phyloP scores from a whole-genome alignment of 2,797 vertebrate genomes.

The Peromyscus attwateri region DNA sequence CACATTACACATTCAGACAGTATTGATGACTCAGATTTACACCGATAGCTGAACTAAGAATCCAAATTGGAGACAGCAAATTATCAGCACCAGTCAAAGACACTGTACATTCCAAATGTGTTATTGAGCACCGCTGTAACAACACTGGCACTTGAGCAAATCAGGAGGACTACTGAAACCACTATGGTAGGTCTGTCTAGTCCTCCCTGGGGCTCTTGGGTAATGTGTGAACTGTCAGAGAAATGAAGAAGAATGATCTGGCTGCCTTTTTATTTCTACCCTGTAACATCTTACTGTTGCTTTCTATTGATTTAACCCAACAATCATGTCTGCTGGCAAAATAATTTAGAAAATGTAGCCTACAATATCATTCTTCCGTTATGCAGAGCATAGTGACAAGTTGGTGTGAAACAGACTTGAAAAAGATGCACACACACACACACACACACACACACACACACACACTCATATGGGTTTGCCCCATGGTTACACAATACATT shows the following conservation, averaged over 20 bases:
- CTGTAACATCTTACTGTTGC: not conserved
- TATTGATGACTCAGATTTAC: not conserved
- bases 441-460: not conserved
- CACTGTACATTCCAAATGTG: not conserved
- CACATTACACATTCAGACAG: not conserved
- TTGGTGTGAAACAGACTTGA: not conserved
- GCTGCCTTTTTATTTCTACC: not conserved
- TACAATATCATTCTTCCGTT: fast-evolving
- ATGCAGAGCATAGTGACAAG: not conserved
- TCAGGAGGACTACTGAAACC: not conserved
- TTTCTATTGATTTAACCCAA: not conserved
- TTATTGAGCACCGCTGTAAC: not conserved
- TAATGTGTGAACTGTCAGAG: not conserved
- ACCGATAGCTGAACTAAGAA: not conserved
- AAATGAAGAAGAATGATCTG: not conserved
- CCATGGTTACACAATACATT: not conserved
- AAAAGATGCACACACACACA: not conserved
- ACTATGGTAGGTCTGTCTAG: too few relatives aligned
- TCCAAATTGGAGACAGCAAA: too few relatives aligned
- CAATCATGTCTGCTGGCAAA: not conserved
- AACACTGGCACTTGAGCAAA: not conserved
- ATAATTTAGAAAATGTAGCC: not conserved
- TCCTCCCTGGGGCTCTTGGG: not conserved
- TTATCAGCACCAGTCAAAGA: not conserved
- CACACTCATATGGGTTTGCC: not conserved